Base-by-base conservation (phyloP, 2,888 invertebrate species). In the Pardosa pseudoannulata region DNA sequence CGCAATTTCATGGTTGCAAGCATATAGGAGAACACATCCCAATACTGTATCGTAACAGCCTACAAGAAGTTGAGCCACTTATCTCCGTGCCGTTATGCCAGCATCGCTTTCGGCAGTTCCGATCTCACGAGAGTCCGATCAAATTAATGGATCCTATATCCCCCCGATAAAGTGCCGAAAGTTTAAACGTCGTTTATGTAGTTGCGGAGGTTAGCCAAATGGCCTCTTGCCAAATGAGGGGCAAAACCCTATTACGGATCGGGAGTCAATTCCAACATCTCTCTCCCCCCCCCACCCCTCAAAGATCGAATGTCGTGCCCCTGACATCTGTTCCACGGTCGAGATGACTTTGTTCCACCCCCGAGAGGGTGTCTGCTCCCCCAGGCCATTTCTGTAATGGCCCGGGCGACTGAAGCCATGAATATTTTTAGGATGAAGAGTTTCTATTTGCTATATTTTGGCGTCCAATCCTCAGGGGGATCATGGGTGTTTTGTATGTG, bases 321-420 rank as follows among this genome's bases (percentile, higher is more conserved):
- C 72, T 68, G 81, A 81, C 81, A 81, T 81, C 81, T 81, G 81
- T 81, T 74, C 68, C 74, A 56, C 56, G 46, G 62, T 39, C 36
- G 31, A 64, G 64, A 39, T 62, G 74, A 64, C 64, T 74, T 7
- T 74, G 64, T 32, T 72, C 67, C 79, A 31, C 39, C 68, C 81
- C 80, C 39, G 19, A 27, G 74, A 74, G 74, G 32, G 29, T 67
- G 74, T 67, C 65, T 68, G 41, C 29, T 41, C 50, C 68, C 56
- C 56, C 56, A 23, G 23, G 56, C 56, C 50, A 81, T 81, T 81
- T 81, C 81, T 68, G 68, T 81, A 81, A 81, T 81, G 62, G 74
- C 68, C 56, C 56, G 11, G 16, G 23, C 56, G 56, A 46, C 46
- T 46, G 23, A 23, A 36, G 56, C 56, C 56, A 56, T 56, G 56